Evolutionary conservation across 2,113 vertebrate species (phyloP), one percentile per base, ranked within the genome.

Genomic region (Arizona elegans): DNA sequence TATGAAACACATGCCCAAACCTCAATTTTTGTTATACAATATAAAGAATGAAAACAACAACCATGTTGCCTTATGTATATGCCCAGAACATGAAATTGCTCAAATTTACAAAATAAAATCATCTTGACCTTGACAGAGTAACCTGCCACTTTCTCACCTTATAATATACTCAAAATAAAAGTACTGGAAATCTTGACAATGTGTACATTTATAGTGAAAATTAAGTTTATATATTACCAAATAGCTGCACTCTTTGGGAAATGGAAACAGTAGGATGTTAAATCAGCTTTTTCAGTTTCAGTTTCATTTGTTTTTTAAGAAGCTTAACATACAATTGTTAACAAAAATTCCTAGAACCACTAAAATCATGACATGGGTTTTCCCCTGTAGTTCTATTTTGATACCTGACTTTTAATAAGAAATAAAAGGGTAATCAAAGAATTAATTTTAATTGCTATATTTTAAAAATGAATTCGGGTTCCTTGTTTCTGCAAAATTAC

Each of bases 1-100:
- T 93, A 17, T 33, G 92, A 95, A 92, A 59, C 92, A 93, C 96
- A 92, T 56, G 91, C 52, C 5, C 91, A 88, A 95, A 93, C 95
- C 55, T 93, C 90, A 38, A 92, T 87, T 33, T 90, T 24, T 92
- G 38, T 86, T 87, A 29, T 9, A 93, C 54, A 29, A 26, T 8
- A 54, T 93, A 86, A 91, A 81, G 62, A 29, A 65, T 29, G 17
- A 5, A n/a, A 33, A 1, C 23, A 15, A 12, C 21, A 91, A 89
- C 88, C 11, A 56, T 0, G 13, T 2, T 26, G 52, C 88, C 92
- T 33, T 29, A 65, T 75, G 53, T 75, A 90, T 94, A 87, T 86
- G 58, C 93, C 86, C 94, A n/a, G 54, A 90, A 91, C 47, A 86
- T 91, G 38, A 93, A 96, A 91, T 86, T 54, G 52, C 1, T 75